Evolutionary conservation across 2,888 invertebrate species (phyloP).

Genomic region (Keiferia lycopersicella): DNA sequence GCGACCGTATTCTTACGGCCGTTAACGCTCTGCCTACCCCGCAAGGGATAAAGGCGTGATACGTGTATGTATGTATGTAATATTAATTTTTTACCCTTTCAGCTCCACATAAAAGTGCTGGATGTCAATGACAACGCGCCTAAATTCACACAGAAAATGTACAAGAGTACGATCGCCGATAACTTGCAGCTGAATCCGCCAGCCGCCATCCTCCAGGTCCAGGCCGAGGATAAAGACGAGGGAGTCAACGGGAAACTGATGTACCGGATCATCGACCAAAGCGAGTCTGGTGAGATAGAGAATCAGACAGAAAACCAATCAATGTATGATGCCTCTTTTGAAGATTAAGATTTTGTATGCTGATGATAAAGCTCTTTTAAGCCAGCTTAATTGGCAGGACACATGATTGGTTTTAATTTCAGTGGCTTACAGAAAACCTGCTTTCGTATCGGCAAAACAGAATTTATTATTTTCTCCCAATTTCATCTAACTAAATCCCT

Average conservation of each 20-base stretch:
- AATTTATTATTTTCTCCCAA: too few relatives aligned
- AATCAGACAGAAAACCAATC: background rate
- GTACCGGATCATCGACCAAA: conserved; percentile 85
- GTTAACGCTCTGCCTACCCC: too few relatives aligned
- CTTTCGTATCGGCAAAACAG: too few relatives aligned
- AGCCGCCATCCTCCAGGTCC: conserved; percentile 89
- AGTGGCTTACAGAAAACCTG: too few relatives aligned
- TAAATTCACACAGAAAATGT: conserved; percentile 87
- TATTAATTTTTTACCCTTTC: conserved; percentile 23
- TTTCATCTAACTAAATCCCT: too few relatives aligned
- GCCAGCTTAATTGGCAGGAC: too few relatives aligned
- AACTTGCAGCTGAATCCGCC: conserved; percentile 90
- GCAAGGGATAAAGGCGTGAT: too few relatives aligned
- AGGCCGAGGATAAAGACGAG: conserved; percentile 90
- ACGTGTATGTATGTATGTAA: too few relatives aligned
- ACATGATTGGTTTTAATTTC: too few relatives aligned
- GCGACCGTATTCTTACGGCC: too few relatives aligned
- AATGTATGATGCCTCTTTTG: background rate
- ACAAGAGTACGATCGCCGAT: conserved; percentile 91
- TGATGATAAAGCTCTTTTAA: too few relatives aligned
- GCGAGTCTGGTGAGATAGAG: conserved; percentile 56
- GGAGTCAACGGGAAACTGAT: conserved; percentile 88
- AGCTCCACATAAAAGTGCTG: conserved; percentile 87
- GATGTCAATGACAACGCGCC: conserved; percentile 96
- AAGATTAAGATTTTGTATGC: too few relatives aligned